Evolutionary conservation across 2,113 vertebrate species (phyloP), one percentile per base, ranked within the genome.

Genomic region (Eurystomus gularis): DNA sequence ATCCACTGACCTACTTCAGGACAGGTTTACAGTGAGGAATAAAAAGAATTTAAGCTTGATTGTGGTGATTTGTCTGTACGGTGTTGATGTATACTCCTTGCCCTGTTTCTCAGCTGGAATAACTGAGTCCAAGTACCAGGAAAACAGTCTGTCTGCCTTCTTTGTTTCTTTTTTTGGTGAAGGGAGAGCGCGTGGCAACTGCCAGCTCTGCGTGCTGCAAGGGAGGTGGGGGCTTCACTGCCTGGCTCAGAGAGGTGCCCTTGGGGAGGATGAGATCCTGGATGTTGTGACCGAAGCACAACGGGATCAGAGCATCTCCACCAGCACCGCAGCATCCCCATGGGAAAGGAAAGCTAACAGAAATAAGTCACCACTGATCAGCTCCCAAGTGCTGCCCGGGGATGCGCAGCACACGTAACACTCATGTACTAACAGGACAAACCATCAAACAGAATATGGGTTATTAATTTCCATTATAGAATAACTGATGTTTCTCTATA

Each of bases 1-100:
- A 96, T 96, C 96, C 75, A 96, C 96, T 97, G 94, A 97, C 94
- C 96, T 92, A 97, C 82, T 94, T 96, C 62, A 90, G 83, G 71
- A 92, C 90, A 94, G 78, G 71, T 95, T 96, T 93, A 69, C 51
- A 66, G 76, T 4, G 69, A 95, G 86, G 76, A 90, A 91, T 54
- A 93, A 82, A 60, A 88, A 68, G 48, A 94, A 94, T 84, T 93
- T 93, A 79, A 82, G 58, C 69, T 81, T 19, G 51, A 85, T 71
- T 69, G 73, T 62, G 60, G 75, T 6, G 60, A 96, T 93, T 93
- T 82, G 23, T 23, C 73, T 42, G 71, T 19, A 48, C 0, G 0
- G 33, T 42, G 57, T 8, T 40, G 39, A 78, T 77, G 60, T 52
- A 23, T 29, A 37, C n/a, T 87, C 83, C 60, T 46, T 51, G 73